These are phyloP conservation scores for Phenganax stokvisi DNA, from an alignment of 92 coral and sea anemone species.

Conservation along the genomic window DNA sequence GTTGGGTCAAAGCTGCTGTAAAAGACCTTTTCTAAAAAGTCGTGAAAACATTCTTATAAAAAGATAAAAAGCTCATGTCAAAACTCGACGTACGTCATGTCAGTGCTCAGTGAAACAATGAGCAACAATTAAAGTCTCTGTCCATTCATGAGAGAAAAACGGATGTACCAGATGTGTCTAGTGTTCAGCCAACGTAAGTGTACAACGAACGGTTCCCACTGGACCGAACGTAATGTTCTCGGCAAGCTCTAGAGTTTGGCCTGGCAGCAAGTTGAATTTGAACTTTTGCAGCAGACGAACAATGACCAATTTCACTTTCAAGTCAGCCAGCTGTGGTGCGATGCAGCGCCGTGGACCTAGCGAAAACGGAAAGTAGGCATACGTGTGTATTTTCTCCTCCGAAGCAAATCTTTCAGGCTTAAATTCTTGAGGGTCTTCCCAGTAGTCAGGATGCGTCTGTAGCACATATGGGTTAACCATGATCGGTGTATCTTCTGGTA, in stretches of 20 bases:
- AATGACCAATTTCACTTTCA: conserved; percentile 35
- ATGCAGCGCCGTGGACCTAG: conserved; percentile 40
- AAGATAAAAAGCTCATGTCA: too few relatives aligned
- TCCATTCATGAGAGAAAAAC: too few relatives aligned
- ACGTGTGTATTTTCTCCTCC: conserved; percentile 43
- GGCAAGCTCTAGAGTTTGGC: conserved; percentile 30
- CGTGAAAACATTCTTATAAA: too few relatives aligned
- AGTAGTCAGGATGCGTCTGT: conserved; percentile 70
- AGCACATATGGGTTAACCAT: conserved; percentile 74
- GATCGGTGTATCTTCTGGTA: conserved; percentile 74
- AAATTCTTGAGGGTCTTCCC: conserved; percentile 79
- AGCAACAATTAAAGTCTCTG: too few relatives aligned
- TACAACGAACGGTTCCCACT: conserved; percentile 24
- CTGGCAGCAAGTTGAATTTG: conserved; percentile 18
- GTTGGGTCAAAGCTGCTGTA: too few relatives aligned
- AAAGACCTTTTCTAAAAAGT: too few relatives aligned
- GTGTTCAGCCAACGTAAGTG: background rate
- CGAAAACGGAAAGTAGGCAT: conserved; percentile 31
- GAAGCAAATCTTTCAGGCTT: conserved; percentile 82
- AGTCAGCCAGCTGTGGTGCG: conserved; percentile 17
- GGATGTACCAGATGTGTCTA: background rate
- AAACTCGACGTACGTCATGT: too few relatives aligned
- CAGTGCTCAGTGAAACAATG: too few relatives aligned
- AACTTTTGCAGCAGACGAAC: conserved; percentile 18
- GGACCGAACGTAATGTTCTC: conserved; percentile 18